These are phyloP conservation scores for Drymonia ruficornis DNA, from an alignment of 2,888 invertebrate species.

Conservation along the genomic window DNA sequence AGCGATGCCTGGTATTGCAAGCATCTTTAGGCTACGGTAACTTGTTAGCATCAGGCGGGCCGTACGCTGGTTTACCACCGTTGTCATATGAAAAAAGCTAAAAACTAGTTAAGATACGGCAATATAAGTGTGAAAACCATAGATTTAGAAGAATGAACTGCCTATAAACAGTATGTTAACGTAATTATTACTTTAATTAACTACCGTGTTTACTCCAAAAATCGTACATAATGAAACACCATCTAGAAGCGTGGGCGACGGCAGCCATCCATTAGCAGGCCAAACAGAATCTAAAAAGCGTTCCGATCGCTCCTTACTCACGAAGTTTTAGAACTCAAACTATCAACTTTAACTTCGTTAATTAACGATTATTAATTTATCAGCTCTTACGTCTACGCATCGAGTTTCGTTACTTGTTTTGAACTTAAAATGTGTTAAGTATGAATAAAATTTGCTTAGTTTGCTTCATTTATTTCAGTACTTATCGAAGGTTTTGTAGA, in stretches of 20 bases:
- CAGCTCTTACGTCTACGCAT: neutral
- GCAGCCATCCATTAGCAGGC: conserved; percentile 1
- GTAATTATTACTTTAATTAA: too few species aligned
- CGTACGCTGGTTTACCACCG: too few species aligned
- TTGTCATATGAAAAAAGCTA: too few species aligned
- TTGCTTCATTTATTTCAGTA: neutral
- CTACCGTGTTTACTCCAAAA: neutral
- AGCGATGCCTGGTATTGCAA: too few species aligned
- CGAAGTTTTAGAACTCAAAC: neutral
- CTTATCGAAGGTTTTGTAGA: too few species aligned
- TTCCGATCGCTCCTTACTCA: neutral
- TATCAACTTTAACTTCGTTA: neutral
- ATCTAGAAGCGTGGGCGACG: neutral
- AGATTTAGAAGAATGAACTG: too few species aligned
- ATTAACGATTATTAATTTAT: neutral
- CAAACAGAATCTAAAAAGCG: neutral
- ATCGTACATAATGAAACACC: neutral
- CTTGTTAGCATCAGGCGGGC: too few species aligned
- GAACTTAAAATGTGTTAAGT: neutral
- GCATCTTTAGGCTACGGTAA: too few species aligned
- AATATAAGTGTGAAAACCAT: too few species aligned
- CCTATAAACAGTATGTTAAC: too few species aligned
- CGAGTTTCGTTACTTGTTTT: neutral
- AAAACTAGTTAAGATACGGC: too few species aligned
- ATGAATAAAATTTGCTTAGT: neutral